phyloP scores from a whole-genome alignment of 2,888 invertebrate species.

The Zaprionus lineosus region DNA sequence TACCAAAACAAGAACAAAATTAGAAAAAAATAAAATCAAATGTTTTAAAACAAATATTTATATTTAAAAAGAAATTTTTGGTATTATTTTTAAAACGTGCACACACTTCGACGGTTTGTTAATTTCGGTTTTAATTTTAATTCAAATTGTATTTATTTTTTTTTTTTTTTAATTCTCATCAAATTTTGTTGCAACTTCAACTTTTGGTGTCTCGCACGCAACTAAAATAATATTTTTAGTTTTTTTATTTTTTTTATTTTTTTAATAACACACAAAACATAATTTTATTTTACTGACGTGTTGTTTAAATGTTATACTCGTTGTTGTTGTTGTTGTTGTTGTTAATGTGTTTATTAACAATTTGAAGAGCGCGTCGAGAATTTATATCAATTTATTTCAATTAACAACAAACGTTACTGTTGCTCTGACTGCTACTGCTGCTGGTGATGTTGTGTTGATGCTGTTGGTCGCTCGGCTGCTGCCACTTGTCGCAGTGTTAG shows the following conservation, averaged over 20 bases:
- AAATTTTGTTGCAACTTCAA: slow-evolving; percentile 3
- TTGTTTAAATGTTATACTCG: slow-evolving; percentile 16
- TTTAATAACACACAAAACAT: slow-evolving; percentile 37
- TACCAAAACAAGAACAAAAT: no score
- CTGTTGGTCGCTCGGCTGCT: slow-evolving; percentile 29
- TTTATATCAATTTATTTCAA: slow-evolving; percentile 82
- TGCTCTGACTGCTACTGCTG: slow-evolving; percentile 24
- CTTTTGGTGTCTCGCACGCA: slow-evolving; percentile 26
- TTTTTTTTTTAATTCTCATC: slow-evolving; percentile 4
- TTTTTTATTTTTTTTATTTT: no score
- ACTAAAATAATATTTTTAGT: slow-evolving; percentile 33
- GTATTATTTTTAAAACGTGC: no score
- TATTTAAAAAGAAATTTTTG: slow-evolving; percentile 10
- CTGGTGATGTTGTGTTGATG: slow-evolving; percentile 13
- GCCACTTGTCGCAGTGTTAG: slow-evolving; percentile 60
- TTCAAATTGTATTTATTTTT: background rate
- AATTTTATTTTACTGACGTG: slow-evolving; percentile 30
- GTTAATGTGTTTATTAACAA: slow-evolving; percentile 77
- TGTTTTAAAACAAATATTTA: slow-evolving; percentile 9
- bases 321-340: slow-evolving; percentile 35
- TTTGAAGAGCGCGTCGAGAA: slow-evolving; percentile 76
- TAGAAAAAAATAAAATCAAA: slow-evolving; percentile 3
- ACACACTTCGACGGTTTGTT: slow-evolving; percentile 39
- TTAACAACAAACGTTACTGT: slow-evolving; percentile 71
- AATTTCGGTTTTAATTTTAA: slow-evolving; percentile 26